Evolutionary conservation across 2,113 vertebrate species (phyloP).

Genomic region (Indri indri): DNA sequence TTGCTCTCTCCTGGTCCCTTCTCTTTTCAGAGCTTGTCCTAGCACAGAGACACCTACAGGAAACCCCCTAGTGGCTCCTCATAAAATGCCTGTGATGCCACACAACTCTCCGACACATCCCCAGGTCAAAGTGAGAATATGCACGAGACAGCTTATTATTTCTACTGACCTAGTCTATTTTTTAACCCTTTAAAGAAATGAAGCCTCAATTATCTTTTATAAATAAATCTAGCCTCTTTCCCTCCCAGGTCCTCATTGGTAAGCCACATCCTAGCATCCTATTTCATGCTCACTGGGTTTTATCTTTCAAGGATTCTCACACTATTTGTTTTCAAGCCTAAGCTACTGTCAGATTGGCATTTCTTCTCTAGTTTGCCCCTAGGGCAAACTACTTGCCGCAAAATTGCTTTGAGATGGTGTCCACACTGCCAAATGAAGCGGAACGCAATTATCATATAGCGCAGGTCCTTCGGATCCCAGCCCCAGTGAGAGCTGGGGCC

Average conservation of each 20-base stretch:
- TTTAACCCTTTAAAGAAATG: conserved; percentile 13
- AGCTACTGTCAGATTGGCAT: conserved; percentile 53
- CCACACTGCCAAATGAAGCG: neutral
- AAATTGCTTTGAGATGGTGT: neutral
- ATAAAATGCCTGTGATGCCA: no score
- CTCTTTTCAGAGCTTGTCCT: neutral
- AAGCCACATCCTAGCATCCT: neutral
- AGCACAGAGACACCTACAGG: neutral
- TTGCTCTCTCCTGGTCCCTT: neutral
- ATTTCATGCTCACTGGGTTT: neutral
- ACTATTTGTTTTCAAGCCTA: conserved; percentile 28
- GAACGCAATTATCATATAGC: neutral
- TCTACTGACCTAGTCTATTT: neutral
- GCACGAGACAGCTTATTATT: neutral
- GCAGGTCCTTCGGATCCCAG: neutral
- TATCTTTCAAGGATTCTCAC: neutral
- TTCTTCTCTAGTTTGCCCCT: conserved; percentile 60
- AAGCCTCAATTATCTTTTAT: neutral
- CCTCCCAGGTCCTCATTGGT: neutral
- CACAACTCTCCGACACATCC: neutral
- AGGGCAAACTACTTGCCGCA: conserved; percentile 50
- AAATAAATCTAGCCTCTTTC: neutral
- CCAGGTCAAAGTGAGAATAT: neutral
- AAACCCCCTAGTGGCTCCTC: neutral
- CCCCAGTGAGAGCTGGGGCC: neutral